Conservation (phyloP, 2,113 vertebrate genomes). For the Oryctolagus cuniculus region mOryCun1.1 NC_091436.1:29339501-29340000, state of each 20-base stretch:
- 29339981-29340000: constrained; percentile 51
- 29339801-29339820: background rate
- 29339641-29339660: constrained; percentile 51
- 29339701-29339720: constrained; percentile 37
- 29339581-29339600: background rate
- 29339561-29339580: background rate
- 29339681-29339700: constrained; percentile 67
- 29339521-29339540: background rate
- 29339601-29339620: background rate
- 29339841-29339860: background rate
- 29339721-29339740: background rate
- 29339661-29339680: constrained; percentile 56
- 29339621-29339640: constrained; percentile 30
- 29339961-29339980: constrained; percentile 36
- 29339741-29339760: constrained; percentile 62
- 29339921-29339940: background rate
- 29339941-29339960: background rate
- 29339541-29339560: background rate
- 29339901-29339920: background rate
- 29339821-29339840: background rate
- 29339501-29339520: accelerated
- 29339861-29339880: background rate
- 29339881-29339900: background rate
- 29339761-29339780: constrained; percentile 61
- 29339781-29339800: background rate